Percentiles rank a stretch among this genome's conserved stretches.
Conservation (phyloP, 2,797 vertebrate species). For the Aratinga solstitialis region DNA sequence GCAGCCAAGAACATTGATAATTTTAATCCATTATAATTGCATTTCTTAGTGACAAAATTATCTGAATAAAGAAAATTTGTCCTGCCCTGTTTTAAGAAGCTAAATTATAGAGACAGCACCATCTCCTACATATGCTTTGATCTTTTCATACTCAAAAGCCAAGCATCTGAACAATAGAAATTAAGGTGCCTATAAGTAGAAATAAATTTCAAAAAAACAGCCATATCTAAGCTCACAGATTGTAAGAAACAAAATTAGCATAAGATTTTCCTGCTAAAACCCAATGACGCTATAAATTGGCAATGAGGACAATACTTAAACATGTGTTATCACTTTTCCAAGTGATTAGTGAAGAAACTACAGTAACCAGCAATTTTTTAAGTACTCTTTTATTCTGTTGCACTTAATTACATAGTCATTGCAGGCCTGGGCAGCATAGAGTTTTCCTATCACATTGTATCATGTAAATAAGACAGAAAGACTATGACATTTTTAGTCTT, state of each 20-base stretch:
- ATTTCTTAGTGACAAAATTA: background rate
- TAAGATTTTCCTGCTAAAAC: background rate
- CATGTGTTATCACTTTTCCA: slow-evolving; percentile 11
- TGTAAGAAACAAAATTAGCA: background rate
- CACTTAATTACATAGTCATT: background rate
- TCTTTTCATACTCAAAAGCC: background rate
- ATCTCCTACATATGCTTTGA: background rate
- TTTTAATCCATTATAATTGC: background rate
- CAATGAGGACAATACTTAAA: background rate
- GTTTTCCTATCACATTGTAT: slow-evolving; percentile 5
- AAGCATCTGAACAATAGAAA: background rate
- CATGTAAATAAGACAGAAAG: background rate
- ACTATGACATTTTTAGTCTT: background rate
- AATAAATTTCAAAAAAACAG: background rate
- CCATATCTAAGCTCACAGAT: background rate
- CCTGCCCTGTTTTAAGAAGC: background rate
- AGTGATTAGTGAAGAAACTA: slow-evolving; percentile 32
- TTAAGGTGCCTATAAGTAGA: background rate
- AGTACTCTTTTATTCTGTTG: background rate
- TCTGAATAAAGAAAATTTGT: background rate
- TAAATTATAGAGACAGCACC: background rate
- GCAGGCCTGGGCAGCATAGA: background rate
- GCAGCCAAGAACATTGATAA: background rate
- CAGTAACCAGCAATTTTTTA: background rate
- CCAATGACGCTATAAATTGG: background rate